Evolutionary conservation across 2,797 vertebrate genomes (phyloP).

Genomic region (Xenentodon cancila): DNA sequence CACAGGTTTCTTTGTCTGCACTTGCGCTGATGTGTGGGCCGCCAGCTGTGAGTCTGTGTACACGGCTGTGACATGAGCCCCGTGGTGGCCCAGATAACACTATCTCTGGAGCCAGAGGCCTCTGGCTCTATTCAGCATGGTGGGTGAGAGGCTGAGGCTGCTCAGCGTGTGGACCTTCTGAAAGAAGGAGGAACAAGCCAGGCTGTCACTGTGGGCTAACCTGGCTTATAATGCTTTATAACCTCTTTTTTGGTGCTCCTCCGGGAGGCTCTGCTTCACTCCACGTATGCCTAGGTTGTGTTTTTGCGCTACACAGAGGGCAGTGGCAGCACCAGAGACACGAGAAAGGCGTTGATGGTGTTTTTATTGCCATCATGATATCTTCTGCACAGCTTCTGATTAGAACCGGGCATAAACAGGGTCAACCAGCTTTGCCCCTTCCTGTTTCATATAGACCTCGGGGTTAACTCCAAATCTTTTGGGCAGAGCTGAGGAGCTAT

Average conservation of each 20-base stretch:
- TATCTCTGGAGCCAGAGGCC: slow-evolving; percentile 85
- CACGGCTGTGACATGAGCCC: slow-evolving; percentile 59
- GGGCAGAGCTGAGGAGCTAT: slow-evolving; percentile 49
- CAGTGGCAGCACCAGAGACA: slow-evolving; percentile 21
- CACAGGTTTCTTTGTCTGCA: slow-evolving; percentile 62
- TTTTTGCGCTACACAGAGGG: slow-evolving; percentile 30
- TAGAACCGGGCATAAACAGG: slow-evolving; percentile 75
- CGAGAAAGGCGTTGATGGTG: slow-evolving; percentile 51
- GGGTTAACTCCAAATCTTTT: slow-evolving; percentile 59
- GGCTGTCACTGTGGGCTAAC: slow-evolving; percentile 70
- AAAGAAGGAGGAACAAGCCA: slow-evolving; percentile 74
- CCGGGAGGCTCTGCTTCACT: slow-evolving; percentile 37
- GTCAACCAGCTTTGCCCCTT: slow-evolving; percentile 68
- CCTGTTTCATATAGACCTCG: slow-evolving; percentile 51
- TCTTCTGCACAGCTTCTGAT: slow-evolving; percentile 80
- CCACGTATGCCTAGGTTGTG: slow-evolving; percentile 23
- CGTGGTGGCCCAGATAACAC: slow-evolving; percentile 81
- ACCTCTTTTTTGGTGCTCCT: slow-evolving; percentile 60
- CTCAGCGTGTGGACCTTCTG: slow-evolving; percentile 80
- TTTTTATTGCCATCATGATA: slow-evolving; percentile 73
- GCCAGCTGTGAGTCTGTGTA: slow-evolving; percentile 69
- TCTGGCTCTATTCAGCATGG: slow-evolving; percentile 71
- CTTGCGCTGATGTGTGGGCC: slow-evolving; percentile 59
- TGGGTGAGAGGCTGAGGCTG: slow-evolving; percentile 62
- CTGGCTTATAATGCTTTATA: slow-evolving; percentile 78